Evolutionary conservation across 2,888 invertebrate genomes (phyloP).

Genomic region (Drosophila mimetica): DNA sequence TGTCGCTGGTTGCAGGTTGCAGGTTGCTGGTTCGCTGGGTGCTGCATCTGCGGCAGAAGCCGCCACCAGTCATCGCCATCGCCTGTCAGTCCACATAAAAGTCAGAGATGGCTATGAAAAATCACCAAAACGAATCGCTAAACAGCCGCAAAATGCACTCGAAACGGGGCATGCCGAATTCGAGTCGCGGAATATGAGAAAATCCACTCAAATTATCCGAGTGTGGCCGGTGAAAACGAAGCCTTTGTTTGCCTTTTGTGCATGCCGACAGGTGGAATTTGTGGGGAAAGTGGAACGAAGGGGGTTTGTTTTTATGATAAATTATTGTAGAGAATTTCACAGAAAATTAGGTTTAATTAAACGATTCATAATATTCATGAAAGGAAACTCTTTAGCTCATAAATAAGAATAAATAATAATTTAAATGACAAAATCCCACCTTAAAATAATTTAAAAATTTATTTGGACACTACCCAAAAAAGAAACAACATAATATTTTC

Average conservation of each 20-base stretch:
- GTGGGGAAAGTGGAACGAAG: conserved; percentile 8
- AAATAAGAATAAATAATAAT: too few relatives aligned
- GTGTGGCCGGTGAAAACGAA: conserved; percentile 20
- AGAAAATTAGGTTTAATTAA: not conserved
- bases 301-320: not conserved
- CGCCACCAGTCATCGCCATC: conserved; percentile 64
- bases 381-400: not conserved
- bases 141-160: conserved; percentile 75
- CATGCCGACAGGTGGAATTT: conserved; percentile 18
- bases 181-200: conserved; percentile 18
- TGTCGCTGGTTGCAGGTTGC: conserved; percentile 20
- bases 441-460: not conserved
- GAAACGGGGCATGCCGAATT: conserved; percentile 64
- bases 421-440: not conserved
- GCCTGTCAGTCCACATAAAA: conserved; percentile 70
- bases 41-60: conserved; percentile 57
- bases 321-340: not conserved
- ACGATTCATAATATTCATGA: too few relatives aligned
- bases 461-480: not conserved
- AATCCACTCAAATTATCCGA: conserved; percentile 21
- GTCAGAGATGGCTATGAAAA: conserved; percentile 74
- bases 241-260: conserved; percentile 18
- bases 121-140: conserved; percentile 65
- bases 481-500: not conserved
- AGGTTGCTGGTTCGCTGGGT: conserved; percentile 14